A percentile compares a stretch with the other conserved stretches of the same genome.
These are phyloP conservation scores for Sphecodes monilicornis DNA, from an alignment of 2,888 invertebrate genomes.

Conservation along the genomic window DNA sequence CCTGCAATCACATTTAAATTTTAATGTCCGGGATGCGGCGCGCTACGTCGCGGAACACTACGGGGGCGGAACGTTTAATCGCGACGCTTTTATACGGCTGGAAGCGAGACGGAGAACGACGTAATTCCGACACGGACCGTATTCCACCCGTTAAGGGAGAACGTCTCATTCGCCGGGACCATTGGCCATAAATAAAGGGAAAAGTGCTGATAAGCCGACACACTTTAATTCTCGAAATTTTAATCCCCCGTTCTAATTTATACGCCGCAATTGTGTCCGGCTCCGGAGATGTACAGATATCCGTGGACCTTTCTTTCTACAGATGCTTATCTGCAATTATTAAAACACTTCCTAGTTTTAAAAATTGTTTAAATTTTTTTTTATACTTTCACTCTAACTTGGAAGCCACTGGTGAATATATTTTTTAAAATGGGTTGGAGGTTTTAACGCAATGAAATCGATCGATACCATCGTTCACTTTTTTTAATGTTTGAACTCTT, in stretches of 20 bases:
- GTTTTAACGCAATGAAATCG: too few species aligned
- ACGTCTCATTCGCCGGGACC: conserved; percentile 2
- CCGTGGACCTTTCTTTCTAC: neutral
- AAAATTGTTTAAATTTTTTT: neutral
- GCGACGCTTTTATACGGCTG: conserved; percentile 32
- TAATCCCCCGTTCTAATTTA: neutral
- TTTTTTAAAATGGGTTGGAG: too few species aligned
- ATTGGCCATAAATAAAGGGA: neutral
- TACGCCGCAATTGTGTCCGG: too few species aligned
- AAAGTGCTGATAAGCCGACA: neutral
- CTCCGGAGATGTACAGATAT: neutral
- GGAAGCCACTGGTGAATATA: too few species aligned
- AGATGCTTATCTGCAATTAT: neutral
- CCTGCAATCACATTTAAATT: conserved; percentile 61
- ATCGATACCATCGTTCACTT: too few species aligned
- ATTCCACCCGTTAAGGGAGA: conserved; percentile 27
- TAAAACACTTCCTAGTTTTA: neutral
- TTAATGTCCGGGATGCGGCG: conserved; percentile 43
- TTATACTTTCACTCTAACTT: neutral
- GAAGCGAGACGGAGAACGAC: conserved; percentile 21
- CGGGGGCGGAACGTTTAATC: conserved; percentile 50
- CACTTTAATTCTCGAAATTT: neutral
- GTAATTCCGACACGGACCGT: conserved; percentile 27
- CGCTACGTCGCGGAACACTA: conserved; percentile 34
- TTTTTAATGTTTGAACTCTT: too few species aligned